Percentiles rank a stretch among this genome's conserved stretches.
phyloP scores from a whole-genome alignment of 2,888 invertebrate species.

The Uloborus plumipes region DNA sequence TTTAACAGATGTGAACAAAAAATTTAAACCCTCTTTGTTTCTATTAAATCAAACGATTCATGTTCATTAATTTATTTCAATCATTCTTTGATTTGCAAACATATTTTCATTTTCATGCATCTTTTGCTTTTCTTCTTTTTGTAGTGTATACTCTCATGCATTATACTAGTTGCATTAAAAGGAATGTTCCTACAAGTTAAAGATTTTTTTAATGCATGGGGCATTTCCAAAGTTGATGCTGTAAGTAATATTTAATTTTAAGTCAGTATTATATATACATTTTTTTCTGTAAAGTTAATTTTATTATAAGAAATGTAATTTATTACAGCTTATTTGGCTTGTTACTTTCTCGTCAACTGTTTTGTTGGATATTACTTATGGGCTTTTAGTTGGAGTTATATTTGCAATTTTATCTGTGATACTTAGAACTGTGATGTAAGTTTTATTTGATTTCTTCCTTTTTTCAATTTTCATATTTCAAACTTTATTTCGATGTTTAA shows the following conservation, averaged over 20 bases:
- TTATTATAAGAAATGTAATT: constrained; percentile 2
- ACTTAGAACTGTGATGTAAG: constrained; percentile 75
- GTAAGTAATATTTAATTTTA: constrained; percentile 68
- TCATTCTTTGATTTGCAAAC: background rate
- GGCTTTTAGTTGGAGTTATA: constrained; percentile 82
- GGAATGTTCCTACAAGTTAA: constrained; percentile 82
- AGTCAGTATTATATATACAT: background rate
- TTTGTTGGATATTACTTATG: constrained; percentile 85
- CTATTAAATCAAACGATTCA: background rate
- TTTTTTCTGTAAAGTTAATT: background rate
- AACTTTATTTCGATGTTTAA: too few species aligned
- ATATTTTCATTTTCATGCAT: background rate
- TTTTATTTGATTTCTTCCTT: background rate
- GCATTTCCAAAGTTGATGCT: constrained; percentile 83
- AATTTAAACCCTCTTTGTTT: background rate
- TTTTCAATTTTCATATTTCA: background rate
- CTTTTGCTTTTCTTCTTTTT: constrained; percentile 67
- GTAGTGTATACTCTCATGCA: constrained; percentile 83
- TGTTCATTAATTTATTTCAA: background rate
- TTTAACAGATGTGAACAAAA: background rate
- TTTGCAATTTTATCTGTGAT: constrained; percentile 66
- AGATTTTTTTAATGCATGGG: constrained; percentile 81
- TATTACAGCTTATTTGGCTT: constrained; percentile 78
- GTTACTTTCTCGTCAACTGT: constrained; percentile 83
- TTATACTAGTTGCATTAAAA: constrained; percentile 85